Conservation (phyloP, 2,888 invertebrate species). For the Chaitophorus viminalis region DNA sequence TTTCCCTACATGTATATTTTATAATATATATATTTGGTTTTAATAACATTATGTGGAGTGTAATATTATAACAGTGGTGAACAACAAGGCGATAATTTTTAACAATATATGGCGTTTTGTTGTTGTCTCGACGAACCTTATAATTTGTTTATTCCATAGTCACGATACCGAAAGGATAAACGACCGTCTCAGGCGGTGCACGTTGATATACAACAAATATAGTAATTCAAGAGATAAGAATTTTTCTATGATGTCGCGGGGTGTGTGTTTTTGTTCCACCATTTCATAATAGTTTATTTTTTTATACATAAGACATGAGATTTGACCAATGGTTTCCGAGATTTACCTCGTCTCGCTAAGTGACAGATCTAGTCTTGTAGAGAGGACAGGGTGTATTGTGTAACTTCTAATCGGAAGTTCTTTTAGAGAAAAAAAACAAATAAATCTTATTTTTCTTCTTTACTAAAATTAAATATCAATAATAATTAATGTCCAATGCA, state of each 20-base stretch:
- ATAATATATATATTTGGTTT: background rate
- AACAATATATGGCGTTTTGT: conserved; percentile 10
- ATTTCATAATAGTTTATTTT: no score
- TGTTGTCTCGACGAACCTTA: conserved; percentile 40
- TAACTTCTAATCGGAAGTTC: no score
- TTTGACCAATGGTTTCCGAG: no score
- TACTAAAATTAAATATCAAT: no score
- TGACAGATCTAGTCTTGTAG: no score
- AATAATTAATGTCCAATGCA: no score
- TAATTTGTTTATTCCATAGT: conserved; percentile 53
- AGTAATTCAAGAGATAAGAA: conserved; percentile 36
- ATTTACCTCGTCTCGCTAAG: no score
- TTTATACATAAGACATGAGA: background rate
- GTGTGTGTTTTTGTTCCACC: background rate
- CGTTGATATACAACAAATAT: conserved; percentile 21
- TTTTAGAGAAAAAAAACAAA: no score
- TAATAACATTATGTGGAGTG: background rate
- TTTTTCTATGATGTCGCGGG: background rate
- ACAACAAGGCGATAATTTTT: conserved; percentile 56
- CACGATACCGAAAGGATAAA: conserved; percentile 39
- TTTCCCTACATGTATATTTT: conserved; percentile 1
- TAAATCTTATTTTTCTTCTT: no score
- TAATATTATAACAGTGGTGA: conserved; percentile 12
- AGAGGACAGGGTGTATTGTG: no score
- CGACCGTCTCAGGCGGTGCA: conserved; percentile 15